Base-by-base conservation (phyloP, 2,113 vertebrate genomes). In the Percopsis transmontana region DNA sequence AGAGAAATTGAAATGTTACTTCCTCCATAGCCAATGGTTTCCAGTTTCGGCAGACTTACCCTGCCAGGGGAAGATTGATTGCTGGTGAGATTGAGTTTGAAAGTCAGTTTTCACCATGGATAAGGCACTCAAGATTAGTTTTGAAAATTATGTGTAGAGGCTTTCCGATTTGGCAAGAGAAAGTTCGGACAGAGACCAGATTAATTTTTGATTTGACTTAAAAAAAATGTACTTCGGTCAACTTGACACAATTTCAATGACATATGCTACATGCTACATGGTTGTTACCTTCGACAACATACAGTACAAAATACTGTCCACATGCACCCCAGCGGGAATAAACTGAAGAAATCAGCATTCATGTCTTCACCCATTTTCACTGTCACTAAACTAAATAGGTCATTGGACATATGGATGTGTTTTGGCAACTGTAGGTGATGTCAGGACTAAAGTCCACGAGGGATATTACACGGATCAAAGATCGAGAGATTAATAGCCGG, bases 21-120 rank as follows among this genome's bases (percentile, higher is more conserved):
- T 86, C 76, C 77, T 86, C 81, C 68, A 67, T 73, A 66, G 77
- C 64, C 20, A 70, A n/a, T 40, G 8, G 83, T 73, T 81, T 64
- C 66, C 16, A 47, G 77, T 70, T 87, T 76, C 40, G 66, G 83
- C 77, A 79, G 82, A 82, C 77, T 76, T 38, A 27, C 53, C 33
- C 76, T 84, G 77, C 79, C 81, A 85, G 72, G 54, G 60, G 69
- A 85, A 87, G 87, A 91, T 84, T 89, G 87, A 90, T 88, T 88
- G 83, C 79, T 72, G 66, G 18, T 19, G 66, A 88, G 78, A 91
- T 87, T 44, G 67, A 83, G 72, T 82, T 78, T 85, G 81, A 90
- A 86, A 89, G 74, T 82, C 53, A 33, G 73, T 82, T 87, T 79
- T 85, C 68, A 71, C 69, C 39, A 23, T 78, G 86, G 76, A 73